phyloP scores from a whole-genome alignment of 1,140 invertebrate species.

The Neodiprion fabricii region DNA sequence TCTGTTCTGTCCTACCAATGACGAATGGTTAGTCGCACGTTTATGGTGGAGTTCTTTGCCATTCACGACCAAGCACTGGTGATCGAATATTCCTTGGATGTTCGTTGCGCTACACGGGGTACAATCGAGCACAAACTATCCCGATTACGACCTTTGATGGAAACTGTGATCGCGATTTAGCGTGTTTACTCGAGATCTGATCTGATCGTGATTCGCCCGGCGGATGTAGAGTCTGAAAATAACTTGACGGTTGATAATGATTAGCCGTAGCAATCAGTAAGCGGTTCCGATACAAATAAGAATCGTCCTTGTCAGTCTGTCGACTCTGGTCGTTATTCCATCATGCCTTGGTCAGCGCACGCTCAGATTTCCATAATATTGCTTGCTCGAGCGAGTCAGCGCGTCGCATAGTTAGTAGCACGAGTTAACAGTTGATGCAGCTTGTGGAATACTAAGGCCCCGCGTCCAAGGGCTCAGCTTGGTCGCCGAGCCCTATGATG shows the following conservation, averaged over 20 bases:
- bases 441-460: conserved; percentile 42
- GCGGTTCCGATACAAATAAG: conserved; percentile 38
- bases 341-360: conserved; percentile 8
- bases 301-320: conserved; percentile 13
- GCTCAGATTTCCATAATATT: conserved; percentile 45
- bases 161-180: neutral
- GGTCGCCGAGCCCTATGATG: neutral
- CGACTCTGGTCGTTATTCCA: conserved; percentile 30
- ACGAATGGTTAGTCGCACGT: neutral
- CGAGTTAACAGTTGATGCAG: conserved; percentile 44
- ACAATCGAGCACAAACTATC: too few species aligned
- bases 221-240: neutral
- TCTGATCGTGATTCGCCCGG: neutral
- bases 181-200: neutral
- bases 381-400: conserved; percentile 26
- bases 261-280: conserved; percentile 28
- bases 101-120: too few species aligned
- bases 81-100: too few species aligned
- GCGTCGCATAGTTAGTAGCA: conserved; percentile 37
- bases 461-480: neutral
- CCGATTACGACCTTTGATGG: too few species aligned
- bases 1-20: neutral
- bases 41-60: too few species aligned
- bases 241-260: conserved; percentile 21
- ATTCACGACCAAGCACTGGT: too few species aligned